Evolutionary conservation across 2,797 vertebrate genomes (phyloP), one percentile per base, ranked within the genome.

Genomic region (Scarus forsteni): DNA sequence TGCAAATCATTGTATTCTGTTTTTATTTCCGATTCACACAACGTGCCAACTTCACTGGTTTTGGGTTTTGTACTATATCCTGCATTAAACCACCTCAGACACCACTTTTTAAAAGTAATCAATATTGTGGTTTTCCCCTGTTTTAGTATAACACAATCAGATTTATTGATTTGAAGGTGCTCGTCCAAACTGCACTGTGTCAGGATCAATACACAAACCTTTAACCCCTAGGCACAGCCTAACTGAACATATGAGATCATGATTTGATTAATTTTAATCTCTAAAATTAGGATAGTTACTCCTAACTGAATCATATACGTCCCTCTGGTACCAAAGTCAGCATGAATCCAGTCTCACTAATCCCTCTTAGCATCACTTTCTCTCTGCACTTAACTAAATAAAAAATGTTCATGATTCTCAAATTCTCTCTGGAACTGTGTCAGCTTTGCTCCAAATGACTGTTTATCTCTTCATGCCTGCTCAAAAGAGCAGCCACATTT

Each of bases 341-440:
- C 38, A 52, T 57, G 27, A 39, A 44, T 68, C 51, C 27, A 60
- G 14, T 50, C 13, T 19, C 60, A 40, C 19, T 70, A 75, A 79
- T 71, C 63, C 63, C 19, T 69, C 49, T 75, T 53, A 66, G 38
- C 8, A 61, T 60, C 58, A 46, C 36, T 66, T 75, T 59, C 42
- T 58, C 60, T 73, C 39, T 62, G 27, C 3, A 62, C 13, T 36
- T 39, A 61, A 52, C 12, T 59, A 48, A 68, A 87, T 78, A 52
- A 71, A 49, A 81, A 69, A 49, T 39, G 43, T 66, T 73, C 60
- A 57, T 57, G 59, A 66, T 43, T 16, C 42, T 66, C 13, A 70
- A 58, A 67, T 66, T 71, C 66, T 80, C 51, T 71, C 50, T 65
- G 60, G 61, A 85, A 70, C 44, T 42, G 57, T 45, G 64, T 70